These are phyloP conservation scores for Herminia tarsipennalis DNA, from an alignment of 2,888 invertebrate species.

Conservation along the genomic window DNA sequence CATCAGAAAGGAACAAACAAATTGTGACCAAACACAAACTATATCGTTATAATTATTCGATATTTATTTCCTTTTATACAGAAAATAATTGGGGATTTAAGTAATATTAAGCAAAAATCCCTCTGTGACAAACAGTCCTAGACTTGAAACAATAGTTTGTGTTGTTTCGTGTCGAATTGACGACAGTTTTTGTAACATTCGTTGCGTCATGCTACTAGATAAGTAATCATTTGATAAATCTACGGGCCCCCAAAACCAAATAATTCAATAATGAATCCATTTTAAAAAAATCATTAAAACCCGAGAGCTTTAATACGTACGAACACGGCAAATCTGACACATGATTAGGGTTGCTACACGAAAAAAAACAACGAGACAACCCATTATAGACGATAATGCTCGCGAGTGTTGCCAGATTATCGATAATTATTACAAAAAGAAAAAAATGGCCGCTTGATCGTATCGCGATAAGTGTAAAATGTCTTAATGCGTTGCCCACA, in stretches of 20 bases:
- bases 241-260: slow-evolving; percentile 51
- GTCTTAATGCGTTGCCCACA: slow-evolving; percentile 81
- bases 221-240: slow-evolving; percentile 11
- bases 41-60: no score
- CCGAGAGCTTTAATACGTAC: slow-evolving; percentile 62
- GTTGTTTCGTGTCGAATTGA: no score
- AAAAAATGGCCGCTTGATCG: slow-evolving; percentile 57
- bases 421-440: slow-evolving; percentile 83
- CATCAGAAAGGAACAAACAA: no score
- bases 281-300: slow-evolving; percentile 72
- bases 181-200: no score
- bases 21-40: no score
- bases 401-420: slow-evolving; percentile 83
- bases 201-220: no score
- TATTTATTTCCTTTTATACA: no score
- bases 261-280: slow-evolving; percentile 70
- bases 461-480: slow-evolving; percentile 74
- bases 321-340: slow-evolving; percentile 81
- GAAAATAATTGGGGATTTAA: no score
- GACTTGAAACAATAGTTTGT: no score
- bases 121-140: no score
- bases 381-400: slow-evolving; percentile 71
- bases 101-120: no score
- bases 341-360: slow-evolving; percentile 81
- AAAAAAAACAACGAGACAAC: slow-evolving; percentile 69